These are phyloP conservation scores for Phallusia fumigata DNA, from an alignment of 23 tunicate genomes.

Conservation along the genomic window DNA sequence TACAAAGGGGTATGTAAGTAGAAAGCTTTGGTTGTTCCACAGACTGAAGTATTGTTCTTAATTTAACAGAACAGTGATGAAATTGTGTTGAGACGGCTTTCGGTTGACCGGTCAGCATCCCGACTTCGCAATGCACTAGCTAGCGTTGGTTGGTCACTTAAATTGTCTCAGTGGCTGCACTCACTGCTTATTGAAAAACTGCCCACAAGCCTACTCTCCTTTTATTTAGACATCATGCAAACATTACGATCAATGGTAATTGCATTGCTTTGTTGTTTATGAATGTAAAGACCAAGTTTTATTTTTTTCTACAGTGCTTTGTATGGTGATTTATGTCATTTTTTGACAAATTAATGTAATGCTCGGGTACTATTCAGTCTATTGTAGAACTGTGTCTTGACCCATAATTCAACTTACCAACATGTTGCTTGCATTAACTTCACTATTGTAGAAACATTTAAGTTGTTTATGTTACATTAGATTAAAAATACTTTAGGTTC, in stretches of 20 bases:
- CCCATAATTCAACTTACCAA: no score
- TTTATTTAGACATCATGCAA: slow-evolving; percentile 71
- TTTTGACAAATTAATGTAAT: no score
- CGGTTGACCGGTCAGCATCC: slow-evolving; percentile 71
- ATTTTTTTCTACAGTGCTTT: neutral
- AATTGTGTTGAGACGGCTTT: slow-evolving; percentile 60
- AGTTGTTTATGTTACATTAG: neutral
- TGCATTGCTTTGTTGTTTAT: neutral
- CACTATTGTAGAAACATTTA: no score
- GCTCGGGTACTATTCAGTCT: no score
- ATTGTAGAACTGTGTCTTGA: no score
- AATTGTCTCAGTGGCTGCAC: slow-evolving; percentile 85
- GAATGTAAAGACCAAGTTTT: no score
- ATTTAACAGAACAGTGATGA: slow-evolving; percentile 49
- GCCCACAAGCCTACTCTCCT: slow-evolving; percentile 57
- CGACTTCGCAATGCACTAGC: slow-evolving; percentile 55
- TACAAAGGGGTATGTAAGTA: slow-evolving; percentile 55
- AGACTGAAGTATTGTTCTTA: neutral
- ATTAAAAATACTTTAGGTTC: slow-evolving; percentile 41
- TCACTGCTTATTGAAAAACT: slow-evolving; percentile 56
- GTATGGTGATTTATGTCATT: no score
- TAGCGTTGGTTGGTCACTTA: slow-evolving; percentile 54
- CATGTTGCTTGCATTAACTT: no score
- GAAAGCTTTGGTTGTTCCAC: neutral
- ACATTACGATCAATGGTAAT: slow-evolving; percentile 81